Conservation (phyloP, 2,797 vertebrate genomes). For the Carduelis carduelis region DNA sequence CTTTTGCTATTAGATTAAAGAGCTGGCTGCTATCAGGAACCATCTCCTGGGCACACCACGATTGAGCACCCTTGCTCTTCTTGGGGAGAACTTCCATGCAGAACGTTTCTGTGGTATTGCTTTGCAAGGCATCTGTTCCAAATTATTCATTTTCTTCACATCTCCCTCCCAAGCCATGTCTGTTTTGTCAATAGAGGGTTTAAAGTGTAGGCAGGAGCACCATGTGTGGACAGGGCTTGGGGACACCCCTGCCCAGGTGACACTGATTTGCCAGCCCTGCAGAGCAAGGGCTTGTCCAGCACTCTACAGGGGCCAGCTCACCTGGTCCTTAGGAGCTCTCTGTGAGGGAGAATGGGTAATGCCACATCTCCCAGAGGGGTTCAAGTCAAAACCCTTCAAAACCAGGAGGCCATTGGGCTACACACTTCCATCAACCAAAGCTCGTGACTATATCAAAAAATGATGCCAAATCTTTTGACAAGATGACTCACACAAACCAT, state of each 20-base stretch:
- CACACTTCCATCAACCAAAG: not conserved
- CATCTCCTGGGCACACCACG: not conserved
- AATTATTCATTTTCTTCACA: not conserved
- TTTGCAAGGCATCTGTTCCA: not conserved
- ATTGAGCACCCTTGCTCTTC: not conserved
- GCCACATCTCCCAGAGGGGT: not conserved
- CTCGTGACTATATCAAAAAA: rapidly evolving
- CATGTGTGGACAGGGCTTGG: rapidly evolving
- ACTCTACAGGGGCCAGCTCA: not conserved
- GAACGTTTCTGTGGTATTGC: rapidly evolving
- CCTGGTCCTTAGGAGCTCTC: not conserved
- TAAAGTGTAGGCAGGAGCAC: not conserved
- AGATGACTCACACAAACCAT: not conserved
- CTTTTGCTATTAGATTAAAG: conserved; percentile 13
- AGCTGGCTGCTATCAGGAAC: not conserved
- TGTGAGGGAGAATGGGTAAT: not conserved
- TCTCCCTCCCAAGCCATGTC: not conserved
- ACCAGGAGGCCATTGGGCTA: rapidly evolving
- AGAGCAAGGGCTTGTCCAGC: not conserved
- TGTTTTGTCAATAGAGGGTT: not conserved
- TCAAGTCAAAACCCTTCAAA: not conserved
- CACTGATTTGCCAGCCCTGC: not conserved
- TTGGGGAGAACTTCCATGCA: not conserved
- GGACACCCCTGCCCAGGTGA: rapidly evolving
- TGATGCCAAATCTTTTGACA: not conserved